These are phyloP conservation scores for Tetrao urogallus DNA, from an alignment of 2,113 vertebrate genomes.

Conservation along the genomic window DNA sequence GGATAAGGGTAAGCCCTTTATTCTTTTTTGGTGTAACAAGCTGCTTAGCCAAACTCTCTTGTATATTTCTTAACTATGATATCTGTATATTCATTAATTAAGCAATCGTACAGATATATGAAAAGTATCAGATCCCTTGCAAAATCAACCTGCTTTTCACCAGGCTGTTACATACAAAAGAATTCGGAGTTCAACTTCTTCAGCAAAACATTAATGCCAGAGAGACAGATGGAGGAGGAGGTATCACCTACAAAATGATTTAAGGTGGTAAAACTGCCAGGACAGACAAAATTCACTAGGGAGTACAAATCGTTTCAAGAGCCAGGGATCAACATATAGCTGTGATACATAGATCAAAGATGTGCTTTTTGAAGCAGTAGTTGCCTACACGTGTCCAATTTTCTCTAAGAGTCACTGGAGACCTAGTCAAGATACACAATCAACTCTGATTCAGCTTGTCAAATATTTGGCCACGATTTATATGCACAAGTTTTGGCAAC, in stretches of 20 bases:
- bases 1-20: too few relatives aligned
- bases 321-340: background rate
- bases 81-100: too few relatives aligned
- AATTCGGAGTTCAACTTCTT: background rate
- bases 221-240: background rate
- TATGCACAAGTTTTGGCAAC: background rate
- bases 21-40: too few relatives aligned
- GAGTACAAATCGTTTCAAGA: background rate
- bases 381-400: fast-evolving
- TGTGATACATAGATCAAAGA: background rate
- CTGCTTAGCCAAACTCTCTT: too few relatives aligned
- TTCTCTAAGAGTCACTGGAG: background rate
- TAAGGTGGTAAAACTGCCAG: background rate
- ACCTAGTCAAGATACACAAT: background rate
- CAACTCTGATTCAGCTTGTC: background rate
- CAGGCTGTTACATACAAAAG: background rate
- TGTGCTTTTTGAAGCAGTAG: background rate
- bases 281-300: background rate
- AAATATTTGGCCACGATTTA: background rate
- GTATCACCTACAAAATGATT: background rate
- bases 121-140: background rate
- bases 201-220: background rate
- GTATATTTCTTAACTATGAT: too few relatives aligned
- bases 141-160: background rate
- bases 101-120: background rate